phyloP scores from a whole-genome alignment of 2,113 vertebrate species.

The Gavia stellata region DNA sequence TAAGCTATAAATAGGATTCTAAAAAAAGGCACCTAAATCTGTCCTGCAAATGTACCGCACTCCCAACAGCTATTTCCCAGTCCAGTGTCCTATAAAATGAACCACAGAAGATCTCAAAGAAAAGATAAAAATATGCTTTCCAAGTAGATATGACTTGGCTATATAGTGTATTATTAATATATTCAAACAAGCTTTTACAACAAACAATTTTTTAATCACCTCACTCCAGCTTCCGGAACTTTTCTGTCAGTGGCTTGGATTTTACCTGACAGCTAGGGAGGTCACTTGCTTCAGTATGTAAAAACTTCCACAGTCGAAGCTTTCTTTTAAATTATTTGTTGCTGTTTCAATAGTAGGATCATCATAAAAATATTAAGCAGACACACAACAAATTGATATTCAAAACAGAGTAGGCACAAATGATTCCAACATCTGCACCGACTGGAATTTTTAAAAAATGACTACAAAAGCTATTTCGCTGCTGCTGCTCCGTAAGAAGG shows the following conservation, averaged over 20 bases:
- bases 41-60: neutral
- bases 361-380: neutral
- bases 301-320: neutral
- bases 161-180: neutral
- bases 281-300: neutral
- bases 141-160: neutral
- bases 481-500: neutral
- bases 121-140: neutral
- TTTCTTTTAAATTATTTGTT: neutral
- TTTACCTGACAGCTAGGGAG: neutral
- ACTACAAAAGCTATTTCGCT: neutral
- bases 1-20: neutral
- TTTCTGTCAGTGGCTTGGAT: neutral
- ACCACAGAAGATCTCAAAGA: neutral
- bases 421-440: neutral
- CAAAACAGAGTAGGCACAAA: neutral
- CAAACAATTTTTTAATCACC: neutral
- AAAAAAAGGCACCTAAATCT: neutral
- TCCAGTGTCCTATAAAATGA: neutral
- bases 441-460: neutral
- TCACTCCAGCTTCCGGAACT: neutral
- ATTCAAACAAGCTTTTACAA: neutral
- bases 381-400: neutral
- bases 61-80: neutral
- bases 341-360: neutral